phyloP scores from a whole-genome alignment of 2,888 invertebrate species.

The Limnephilus marmoratus region DNA sequence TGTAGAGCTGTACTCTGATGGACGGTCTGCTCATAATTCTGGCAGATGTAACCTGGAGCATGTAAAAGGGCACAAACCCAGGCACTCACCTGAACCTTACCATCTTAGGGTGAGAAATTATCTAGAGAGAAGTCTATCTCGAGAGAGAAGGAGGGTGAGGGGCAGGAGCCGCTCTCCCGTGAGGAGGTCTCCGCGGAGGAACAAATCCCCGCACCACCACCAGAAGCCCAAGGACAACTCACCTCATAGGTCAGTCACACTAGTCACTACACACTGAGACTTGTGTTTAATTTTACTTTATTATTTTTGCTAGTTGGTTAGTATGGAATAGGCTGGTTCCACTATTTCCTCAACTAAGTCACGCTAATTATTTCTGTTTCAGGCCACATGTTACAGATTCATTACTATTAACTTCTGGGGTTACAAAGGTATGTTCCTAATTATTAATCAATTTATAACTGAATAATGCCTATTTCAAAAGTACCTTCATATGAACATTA shows the following conservation, averaged over 20 bases:
- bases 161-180: constrained; percentile 2
- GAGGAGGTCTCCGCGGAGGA: constrained; percentile 29
- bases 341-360: neutral
- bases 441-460: neutral
- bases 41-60: neutral
- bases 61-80: neutral
- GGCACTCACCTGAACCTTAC: neutral
- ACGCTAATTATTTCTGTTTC: neutral
- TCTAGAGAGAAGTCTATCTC: constrained; percentile 22
- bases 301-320: neutral
- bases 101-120: neutral
- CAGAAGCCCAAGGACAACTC: neutral
- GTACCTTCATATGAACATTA: too few relatives aligned
- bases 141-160: neutral
- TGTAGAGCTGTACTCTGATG: neutral
- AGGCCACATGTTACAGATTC: neutral
- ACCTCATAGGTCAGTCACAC: neutral
- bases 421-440: neutral
- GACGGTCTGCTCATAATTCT: neutral
- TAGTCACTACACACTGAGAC: too few relatives aligned
- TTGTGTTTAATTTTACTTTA: neutral
- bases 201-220: constrained; percentile 22
- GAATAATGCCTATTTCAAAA: neutral
- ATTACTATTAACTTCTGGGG: neutral
- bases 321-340: neutral